Evolutionary conservation across 2,888 invertebrate genomes (phyloP).

Genomic region (Tetrapedia diversipes): DNA sequence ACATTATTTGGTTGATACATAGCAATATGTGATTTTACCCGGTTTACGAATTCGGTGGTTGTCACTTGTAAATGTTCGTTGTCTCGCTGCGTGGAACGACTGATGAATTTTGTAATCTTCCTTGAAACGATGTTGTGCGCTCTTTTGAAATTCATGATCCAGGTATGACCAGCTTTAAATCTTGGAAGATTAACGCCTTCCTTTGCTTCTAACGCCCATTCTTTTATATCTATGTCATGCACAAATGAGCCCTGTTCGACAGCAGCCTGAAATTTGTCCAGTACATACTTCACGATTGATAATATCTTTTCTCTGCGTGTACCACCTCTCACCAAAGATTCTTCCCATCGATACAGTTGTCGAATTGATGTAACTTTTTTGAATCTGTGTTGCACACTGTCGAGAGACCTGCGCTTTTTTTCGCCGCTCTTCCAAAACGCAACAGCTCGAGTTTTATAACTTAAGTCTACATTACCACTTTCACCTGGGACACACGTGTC

Average conservation of each 20-base stretch:
- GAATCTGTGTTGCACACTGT: neutral
- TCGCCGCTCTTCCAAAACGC: neutral
- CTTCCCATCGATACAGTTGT: conserved; percentile 1
- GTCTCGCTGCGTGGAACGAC: neutral
- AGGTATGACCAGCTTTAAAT: neutral
- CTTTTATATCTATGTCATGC: neutral
- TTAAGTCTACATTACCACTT: conserved; percentile 1
- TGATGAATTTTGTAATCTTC: too few relatives aligned
- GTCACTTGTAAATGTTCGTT: neutral
- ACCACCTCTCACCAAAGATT: neutral
- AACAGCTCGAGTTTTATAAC: conserved; percentile 4
- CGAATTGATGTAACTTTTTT: conserved; percentile 2
- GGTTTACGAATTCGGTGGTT: neutral
- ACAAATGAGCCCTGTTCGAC: neutral
- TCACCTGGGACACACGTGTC: neutral
- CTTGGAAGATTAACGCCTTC: neutral
- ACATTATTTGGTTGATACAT: neutral
- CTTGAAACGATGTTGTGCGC: neutral
- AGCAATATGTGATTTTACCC: neutral
- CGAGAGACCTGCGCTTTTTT: too few relatives aligned
- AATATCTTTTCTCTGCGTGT: too few relatives aligned
- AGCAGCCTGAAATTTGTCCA: neutral
- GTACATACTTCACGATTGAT: neutral
- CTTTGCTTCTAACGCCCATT: conserved; percentile 2
- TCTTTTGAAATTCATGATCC: neutral